phyloP scores from a whole-genome alignment of 2,888 invertebrate species.

The Glyphotaelius pellucidus region DNA sequence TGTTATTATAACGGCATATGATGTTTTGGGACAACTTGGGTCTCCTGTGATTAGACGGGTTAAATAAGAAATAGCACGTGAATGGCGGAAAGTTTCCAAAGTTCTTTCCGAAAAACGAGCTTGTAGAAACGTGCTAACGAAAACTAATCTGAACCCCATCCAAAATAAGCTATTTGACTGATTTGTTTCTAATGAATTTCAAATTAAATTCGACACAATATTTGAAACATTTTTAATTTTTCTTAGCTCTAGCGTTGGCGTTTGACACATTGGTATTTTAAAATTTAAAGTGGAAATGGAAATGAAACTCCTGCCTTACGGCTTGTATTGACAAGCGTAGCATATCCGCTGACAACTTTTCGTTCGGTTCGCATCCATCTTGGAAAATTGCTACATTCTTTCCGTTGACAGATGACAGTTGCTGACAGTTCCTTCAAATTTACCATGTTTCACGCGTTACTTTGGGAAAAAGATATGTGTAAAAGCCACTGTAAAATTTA shows the following conservation, averaged over 20 bases:
- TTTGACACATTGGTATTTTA: background rate
- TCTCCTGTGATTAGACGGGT: too few relatives aligned
- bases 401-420: background rate
- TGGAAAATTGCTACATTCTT: slow-evolving; percentile 15
- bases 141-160: background rate
- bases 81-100: too few relatives aligned
- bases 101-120: background rate
- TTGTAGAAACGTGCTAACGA: background rate
- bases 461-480: background rate
- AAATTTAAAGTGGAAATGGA: background rate
- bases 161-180: background rate
- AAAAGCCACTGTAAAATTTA: background rate
- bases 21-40: too few relatives aligned
- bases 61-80: too few relatives aligned
- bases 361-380: background rate
- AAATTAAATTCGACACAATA: background rate
- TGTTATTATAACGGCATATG: too few relatives aligned
- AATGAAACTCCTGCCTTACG: background rate
- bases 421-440: background rate
- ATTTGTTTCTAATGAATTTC: background rate
- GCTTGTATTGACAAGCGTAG: background rate
- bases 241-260: background rate
- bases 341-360: slow-evolving; percentile 5
- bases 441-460: background rate
- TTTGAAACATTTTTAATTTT: background rate